Evolutionary conservation across 2,888 invertebrate genomes (phyloP).

Genomic region (Tetranychus piercei): DNA sequence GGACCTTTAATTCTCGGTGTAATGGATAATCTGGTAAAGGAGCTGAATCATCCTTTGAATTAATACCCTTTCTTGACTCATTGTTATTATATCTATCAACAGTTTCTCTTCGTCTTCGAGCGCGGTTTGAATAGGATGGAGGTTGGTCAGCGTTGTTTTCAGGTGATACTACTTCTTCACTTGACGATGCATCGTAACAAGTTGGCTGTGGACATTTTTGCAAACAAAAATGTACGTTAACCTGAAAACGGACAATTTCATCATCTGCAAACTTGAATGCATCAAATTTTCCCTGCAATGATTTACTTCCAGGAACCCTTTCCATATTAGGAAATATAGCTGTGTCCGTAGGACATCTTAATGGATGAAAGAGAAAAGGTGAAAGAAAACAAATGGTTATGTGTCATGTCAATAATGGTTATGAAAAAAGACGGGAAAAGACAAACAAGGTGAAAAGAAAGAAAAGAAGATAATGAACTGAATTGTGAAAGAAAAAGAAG

Average conservation of each 20-base stretch:
- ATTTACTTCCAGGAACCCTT: constrained; percentile 28
- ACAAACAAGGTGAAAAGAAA: not conserved
- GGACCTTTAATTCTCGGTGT: constrained; percentile 29
- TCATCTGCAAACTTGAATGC: constrained; percentile 73
- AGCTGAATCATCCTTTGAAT: constrained; percentile 6
- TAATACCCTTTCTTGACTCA: constrained; percentile 1
- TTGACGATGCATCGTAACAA: constrained; percentile 21
- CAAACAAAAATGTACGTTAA: constrained; percentile 62
- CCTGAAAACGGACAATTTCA: constrained; percentile 59
- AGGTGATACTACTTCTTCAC: not conserved
- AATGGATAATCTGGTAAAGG: constrained; percentile 27
- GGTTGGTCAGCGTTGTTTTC: not conserved
- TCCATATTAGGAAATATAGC: constrained; percentile 31
- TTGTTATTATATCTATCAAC: not conserved
- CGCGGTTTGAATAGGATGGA: not conserved
- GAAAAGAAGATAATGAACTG: not conserved
- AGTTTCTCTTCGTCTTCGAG: not conserved
- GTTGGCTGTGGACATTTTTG: constrained; percentile 46
- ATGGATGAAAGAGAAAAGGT: no score
- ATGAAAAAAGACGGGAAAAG: not conserved
- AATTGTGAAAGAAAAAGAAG: not conserved
- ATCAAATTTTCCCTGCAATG: constrained; percentile 41
- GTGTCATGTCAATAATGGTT: no score
- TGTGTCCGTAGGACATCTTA: constrained; percentile 50
- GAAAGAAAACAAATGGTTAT: no score